Base-by-base conservation (phyloP, 1,140 invertebrate genomes). In the Archegozetes longisetosus region DNA sequence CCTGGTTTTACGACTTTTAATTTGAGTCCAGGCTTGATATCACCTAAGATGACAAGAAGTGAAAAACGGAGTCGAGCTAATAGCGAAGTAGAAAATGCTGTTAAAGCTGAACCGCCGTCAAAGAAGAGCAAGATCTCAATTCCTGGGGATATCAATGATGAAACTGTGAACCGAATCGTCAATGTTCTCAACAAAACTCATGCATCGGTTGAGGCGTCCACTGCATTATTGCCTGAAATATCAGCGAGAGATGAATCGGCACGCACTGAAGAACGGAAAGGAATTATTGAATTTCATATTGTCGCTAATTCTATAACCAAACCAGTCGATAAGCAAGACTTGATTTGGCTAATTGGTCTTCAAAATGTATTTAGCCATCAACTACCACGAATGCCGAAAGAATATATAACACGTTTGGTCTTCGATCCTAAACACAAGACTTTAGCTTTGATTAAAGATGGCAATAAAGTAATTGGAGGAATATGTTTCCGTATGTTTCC, bases 371-470 rank as follows among this genome's bases (percentile, higher is more conserved):
- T 98, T 72, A 88, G 88, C 17, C 86, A 90, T 68, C 94, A 98
- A 68, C 74, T 98, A 55, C 91, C 95, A 0, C 80, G 87, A 71
- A 99, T 98, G 93, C 92, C 92, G 0, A 91, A 92, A 66, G 91
- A 97, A 72, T 98, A 98, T 68, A 96, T 99, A 61, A 91, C 90
- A 0, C 81, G 97, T 66, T 72, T 98, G 23, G 87, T 98, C 0
- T 98, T 98, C 75, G 95, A 98, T 77, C 87, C 90, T 80, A 96
- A 95, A 74, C 93, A 98, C 73, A 90, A 89, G 71, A 96, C 90
- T 0, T 68, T 98, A 54, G 88, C 85, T 0, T 68, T 97, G 0
- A 84, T 97, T 14, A 95, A 96, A 72, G 84, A 93, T 67, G 28
- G 22, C 9, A 84, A 84, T 46, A 78, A 84, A 65, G 90, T 94